Percentiles rank a stretch among this genome's conserved stretches.
Conservation (phyloP, 2,113 vertebrate genomes). For the Myotis lucifugus region DNA sequence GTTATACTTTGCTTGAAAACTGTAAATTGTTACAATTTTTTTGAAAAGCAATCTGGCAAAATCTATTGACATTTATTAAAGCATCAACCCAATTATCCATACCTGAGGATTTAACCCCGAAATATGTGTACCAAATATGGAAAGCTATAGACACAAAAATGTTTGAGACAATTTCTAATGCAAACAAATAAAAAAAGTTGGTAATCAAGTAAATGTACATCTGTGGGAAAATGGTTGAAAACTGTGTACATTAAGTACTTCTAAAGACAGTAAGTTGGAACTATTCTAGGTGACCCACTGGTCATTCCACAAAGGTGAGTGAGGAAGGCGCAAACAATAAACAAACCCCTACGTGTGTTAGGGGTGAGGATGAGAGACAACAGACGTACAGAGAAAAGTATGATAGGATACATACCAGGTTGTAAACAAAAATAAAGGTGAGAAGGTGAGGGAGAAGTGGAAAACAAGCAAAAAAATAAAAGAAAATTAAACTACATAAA, state of each 20-base stretch:
- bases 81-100: not conserved
- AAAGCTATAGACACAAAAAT: not conserved
- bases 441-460: not conserved
- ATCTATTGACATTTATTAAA: conserved; percentile 17
- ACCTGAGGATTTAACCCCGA: not conserved
- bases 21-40: not conserved
- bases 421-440: not conserved
- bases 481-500: not conserved
- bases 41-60: not conserved
- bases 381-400: not conserved
- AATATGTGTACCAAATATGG: not conserved
- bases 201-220: not conserved
- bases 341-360: not conserved
- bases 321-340: not conserved
- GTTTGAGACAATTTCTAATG: not conserved
- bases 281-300: not conserved
- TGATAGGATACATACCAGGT: not conserved
- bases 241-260: not conserved
- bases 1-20: not conserved
- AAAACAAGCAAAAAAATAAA: not conserved
- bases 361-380: not conserved
- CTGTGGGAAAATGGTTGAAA: not conserved
- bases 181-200: not conserved
- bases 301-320: not conserved
- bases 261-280: not conserved